phyloP scores from a whole-genome alignment of 2,888 invertebrate genomes.

The Augochlorella aurata region DNA sequence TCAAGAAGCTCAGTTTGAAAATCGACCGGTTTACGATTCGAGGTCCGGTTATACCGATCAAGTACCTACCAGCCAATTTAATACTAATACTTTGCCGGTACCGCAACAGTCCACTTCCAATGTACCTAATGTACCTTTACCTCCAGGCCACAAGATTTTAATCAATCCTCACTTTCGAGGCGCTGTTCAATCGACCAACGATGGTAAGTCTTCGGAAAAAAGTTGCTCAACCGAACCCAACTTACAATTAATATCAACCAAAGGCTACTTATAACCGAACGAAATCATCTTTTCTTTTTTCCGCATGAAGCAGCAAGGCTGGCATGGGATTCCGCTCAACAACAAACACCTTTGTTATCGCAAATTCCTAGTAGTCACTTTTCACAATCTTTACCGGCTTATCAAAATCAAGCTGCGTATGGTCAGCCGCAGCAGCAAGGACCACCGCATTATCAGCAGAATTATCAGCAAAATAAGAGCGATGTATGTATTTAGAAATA shows the following conservation, averaged over 20 bases:
- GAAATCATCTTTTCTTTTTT: neutral
- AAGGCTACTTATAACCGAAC: neutral
- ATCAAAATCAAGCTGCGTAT: slow-evolving; percentile 71
- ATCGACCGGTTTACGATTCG: slow-evolving; percentile 62
- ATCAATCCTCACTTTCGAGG: slow-evolving; percentile 88
- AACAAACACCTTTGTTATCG: slow-evolving; percentile 61
- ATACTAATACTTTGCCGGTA: slow-evolving; percentile 60
- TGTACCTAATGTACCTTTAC: slow-evolving; percentile 73
- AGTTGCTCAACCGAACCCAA: neutral
- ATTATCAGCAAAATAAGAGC: slow-evolving; percentile 73
- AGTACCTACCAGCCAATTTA: slow-evolving; percentile 66
- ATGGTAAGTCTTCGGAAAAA: slow-evolving; percentile 80
- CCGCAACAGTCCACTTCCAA: slow-evolving; percentile 62
- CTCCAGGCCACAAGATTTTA: slow-evolving; percentile 85
- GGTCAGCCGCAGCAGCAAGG: slow-evolving; percentile 68
- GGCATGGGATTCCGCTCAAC: slow-evolving; percentile 75
- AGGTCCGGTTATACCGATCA: slow-evolving; percentile 66
- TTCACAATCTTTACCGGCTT: slow-evolving; percentile 62
- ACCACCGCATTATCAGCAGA: slow-evolving; percentile 69
- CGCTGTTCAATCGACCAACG: slow-evolving; percentile 83
- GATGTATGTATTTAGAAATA: slow-evolving; percentile 70
- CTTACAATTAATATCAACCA: too few relatives aligned
- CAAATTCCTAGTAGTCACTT: slow-evolving; percentile 66
- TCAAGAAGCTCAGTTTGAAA: slow-evolving; percentile 70
- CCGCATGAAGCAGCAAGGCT: slow-evolving; percentile 67